Evolutionary conservation across 2,113 vertebrate genomes (phyloP).

Genomic region (Trogon melanurus): DNA sequence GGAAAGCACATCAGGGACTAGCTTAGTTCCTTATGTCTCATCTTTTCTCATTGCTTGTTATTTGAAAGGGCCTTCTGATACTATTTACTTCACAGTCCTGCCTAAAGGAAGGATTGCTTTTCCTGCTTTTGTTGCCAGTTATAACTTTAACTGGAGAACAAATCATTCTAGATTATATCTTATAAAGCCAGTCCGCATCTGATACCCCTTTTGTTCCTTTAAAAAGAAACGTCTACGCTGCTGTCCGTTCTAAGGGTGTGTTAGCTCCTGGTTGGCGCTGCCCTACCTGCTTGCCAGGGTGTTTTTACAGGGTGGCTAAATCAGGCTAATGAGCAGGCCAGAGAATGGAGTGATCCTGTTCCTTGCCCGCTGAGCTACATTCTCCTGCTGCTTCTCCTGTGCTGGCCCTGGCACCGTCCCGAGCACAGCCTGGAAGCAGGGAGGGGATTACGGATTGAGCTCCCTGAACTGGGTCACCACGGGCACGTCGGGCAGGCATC

Average conservation of each 20-base stretch:
- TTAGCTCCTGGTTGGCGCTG: background rate
- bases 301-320: background rate
- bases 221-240: background rate
- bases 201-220: background rate
- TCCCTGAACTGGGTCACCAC: background rate
- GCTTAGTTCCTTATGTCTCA: background rate
- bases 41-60: background rate
- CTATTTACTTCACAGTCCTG: background rate
- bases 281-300: rapidly evolving
- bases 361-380: background rate
- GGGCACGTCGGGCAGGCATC: background rate
- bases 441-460: background rate
- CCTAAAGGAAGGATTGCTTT: background rate
- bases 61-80: background rate
- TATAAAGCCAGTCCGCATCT: background rate
- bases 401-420: background rate
- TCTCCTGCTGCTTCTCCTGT: background rate
- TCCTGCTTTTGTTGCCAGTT: background rate
- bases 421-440: rapidly evolving
- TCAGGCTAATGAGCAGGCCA: background rate
- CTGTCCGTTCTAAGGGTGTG: background rate
- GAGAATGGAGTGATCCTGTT: background rate
- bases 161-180: background rate
- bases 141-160: background rate
- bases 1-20: background rate